Evolutionary conservation across 1,140 invertebrate genomes (phyloP).

Genomic region (Psilanteris sp.): DNA sequence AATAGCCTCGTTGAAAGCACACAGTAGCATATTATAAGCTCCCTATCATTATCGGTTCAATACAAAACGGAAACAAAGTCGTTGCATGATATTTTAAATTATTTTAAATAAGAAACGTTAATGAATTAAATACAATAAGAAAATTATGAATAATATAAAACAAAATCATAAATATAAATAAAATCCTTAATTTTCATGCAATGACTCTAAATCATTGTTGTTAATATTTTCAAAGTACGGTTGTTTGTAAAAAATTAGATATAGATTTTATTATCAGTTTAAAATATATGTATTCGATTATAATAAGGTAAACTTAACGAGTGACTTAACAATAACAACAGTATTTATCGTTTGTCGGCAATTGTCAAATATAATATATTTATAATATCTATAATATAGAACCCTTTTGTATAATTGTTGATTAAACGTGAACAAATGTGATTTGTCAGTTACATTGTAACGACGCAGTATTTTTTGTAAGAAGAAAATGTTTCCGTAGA

Average conservation of each 20-base stretch:
- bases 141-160: background rate
- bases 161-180: background rate
- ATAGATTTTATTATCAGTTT: background rate
- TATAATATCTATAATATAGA: too few species aligned
- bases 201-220: conserved; percentile 21
- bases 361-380: conserved; percentile 8
- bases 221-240: conserved; percentile 31
- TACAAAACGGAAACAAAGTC: background rate
- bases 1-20: conserved; percentile 40
- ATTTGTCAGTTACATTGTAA: conserved; percentile 44
- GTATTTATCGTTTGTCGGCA: conserved; percentile 36
- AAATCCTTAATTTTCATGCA: conserved; percentile 38
- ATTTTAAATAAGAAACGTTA: conserved; percentile 6
- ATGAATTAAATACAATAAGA: background rate
- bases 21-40: conserved; percentile 28
- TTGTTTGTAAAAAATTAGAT: conserved; percentile 23
- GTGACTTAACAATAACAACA: conserved; percentile 39
- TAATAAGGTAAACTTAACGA: conserved; percentile 4
- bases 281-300: background rate
- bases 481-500: conserved; percentile 30
- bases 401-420: conserved; percentile 53
- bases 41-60: conserved; percentile 33
- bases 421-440: conserved; percentile 42
- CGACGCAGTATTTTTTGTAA: conserved; percentile 64
- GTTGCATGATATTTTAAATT: conserved; percentile 26